Percentiles rank a stretch among this genome's conserved stretches.
These are phyloP conservation scores for Aphrocallistes beatrix DNA, from an alignment of 37 sponge, comb jelly and placozoan species.

Conservation along the genomic window DNA sequence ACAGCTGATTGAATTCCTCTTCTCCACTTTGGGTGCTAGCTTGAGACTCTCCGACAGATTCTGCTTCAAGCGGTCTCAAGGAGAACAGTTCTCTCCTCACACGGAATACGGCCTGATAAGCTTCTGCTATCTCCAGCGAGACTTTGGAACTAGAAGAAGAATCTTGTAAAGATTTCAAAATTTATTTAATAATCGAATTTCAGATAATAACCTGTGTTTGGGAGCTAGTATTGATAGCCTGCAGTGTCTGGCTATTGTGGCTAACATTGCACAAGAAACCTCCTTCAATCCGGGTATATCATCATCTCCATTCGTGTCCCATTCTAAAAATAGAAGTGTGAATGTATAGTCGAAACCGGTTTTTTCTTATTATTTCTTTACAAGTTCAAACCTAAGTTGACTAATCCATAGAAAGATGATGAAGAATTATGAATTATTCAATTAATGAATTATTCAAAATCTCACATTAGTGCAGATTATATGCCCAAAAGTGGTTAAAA, in stretches of 20 bases:
- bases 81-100: slow-evolving; percentile 3
- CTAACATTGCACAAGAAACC: neutral
- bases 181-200: neutral
- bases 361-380: too few relatives aligned
- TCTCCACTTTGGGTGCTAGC: neutral
- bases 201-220: neutral
- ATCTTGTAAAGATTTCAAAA: neutral
- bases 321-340: neutral
- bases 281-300: neutral
- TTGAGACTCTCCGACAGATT: neutral
- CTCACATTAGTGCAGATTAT: too few relatives aligned
- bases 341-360: too few relatives aligned
- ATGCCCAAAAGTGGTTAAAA: too few relatives aligned
- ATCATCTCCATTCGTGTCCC: neutral
- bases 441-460: too few relatives aligned
- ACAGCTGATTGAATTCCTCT: neutral
- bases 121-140: neutral
- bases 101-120: neutral
- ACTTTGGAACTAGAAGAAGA: neutral
- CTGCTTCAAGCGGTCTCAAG: neutral
- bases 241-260: neutral
- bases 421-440: too few relatives aligned
- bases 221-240: neutral
- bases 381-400: too few relatives aligned
- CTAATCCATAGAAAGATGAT: too few relatives aligned